These are phyloP conservation scores for Chaetodon trifascialis DNA, from an alignment of 2,113 vertebrate genomes.

Conservation along the genomic window DNA sequence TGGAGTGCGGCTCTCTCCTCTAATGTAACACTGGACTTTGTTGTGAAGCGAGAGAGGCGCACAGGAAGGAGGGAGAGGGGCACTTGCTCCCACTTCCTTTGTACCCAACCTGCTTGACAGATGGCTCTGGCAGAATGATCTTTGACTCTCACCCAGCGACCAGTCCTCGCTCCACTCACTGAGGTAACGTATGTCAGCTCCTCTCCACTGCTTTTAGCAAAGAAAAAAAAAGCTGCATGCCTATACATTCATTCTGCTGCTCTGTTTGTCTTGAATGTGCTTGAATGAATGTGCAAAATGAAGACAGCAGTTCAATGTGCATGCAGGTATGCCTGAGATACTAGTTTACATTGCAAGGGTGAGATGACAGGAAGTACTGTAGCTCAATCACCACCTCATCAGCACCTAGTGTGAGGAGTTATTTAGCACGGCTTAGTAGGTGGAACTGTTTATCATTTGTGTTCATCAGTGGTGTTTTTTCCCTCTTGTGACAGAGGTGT, in stretches of 20 bases:
- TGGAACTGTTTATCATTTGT: constrained; percentile 13
- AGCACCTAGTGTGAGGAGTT: constrained; percentile 50
- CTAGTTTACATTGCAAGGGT: constrained; percentile 19
- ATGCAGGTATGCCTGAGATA: constrained; percentile 42
- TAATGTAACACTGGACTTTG: constrained; percentile 58
- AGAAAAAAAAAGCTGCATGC: constrained; percentile 27
- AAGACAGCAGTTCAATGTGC: constrained; percentile 44
- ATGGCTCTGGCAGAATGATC: constrained; percentile 79
- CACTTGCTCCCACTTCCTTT: constrained; percentile 63
- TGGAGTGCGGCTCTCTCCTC: constrained; percentile 43
- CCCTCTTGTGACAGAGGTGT: not conserved
- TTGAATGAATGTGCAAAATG: constrained; percentile 55
- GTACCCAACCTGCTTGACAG: constrained; percentile 69
- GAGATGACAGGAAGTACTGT: constrained; percentile 33
- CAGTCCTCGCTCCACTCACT: constrained; percentile 34
- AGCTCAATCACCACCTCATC: constrained; percentile 70
- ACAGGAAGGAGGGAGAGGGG: constrained; percentile 55
- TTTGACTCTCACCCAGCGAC: constrained; percentile 68
- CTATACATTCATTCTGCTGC: constrained; percentile 45
- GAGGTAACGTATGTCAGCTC: constrained; percentile 77
- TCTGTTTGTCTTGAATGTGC: constrained; percentile 56
- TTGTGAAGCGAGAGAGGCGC: constrained; percentile 48
- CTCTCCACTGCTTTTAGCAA: constrained; percentile 18
- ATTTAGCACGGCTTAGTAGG: constrained; percentile 8
- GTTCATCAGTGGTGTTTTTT: not conserved